Evolutionary conservation across 92 coral and sea anemone species (phyloP).

Genomic region (Umimayanthus chanpuru): DNA sequence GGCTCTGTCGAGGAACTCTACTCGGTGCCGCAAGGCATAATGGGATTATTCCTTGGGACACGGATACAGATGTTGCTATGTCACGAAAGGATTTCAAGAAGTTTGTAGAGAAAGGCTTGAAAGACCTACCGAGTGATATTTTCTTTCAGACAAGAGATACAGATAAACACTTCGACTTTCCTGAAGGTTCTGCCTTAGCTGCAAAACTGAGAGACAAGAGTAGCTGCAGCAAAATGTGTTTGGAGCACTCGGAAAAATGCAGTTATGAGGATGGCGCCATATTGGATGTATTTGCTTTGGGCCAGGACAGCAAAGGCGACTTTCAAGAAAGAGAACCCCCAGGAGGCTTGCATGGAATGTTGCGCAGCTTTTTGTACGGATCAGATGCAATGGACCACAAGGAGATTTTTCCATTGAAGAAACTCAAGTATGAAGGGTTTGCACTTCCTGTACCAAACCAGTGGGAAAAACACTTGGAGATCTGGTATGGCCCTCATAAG

Average conservation of each 20-base stretch:
- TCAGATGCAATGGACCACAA: conserved; percentile 27
- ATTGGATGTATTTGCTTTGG: conserved; percentile 62
- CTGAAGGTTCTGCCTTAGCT: conserved; percentile 48
- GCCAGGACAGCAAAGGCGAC: conserved; percentile 23
- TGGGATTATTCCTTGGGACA: conserved; percentile 86
- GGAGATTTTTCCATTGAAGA: conserved; percentile 61
- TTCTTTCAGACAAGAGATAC: conserved; percentile 73
- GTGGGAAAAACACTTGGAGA: conserved; percentile 56
- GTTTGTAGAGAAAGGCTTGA: conserved; percentile 59
- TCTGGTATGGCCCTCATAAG: conserved; percentile 42
- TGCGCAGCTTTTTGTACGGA: conserved; percentile 27
- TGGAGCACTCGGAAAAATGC: conserved; percentile 40
- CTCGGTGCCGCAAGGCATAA: conserved; percentile 81
- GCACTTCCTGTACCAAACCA: conserved; percentile 62
- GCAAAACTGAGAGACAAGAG: conserved; percentile 72
- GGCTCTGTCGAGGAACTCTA: conserved; percentile 71
- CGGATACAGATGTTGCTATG: conserved; percentile 65
- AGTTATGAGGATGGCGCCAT: conserved; percentile 74
- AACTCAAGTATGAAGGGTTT: conserved; percentile 73
- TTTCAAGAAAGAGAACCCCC: conserved; percentile 32
- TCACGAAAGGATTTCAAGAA: conserved; percentile 63
- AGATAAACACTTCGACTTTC: conserved; percentile 43
- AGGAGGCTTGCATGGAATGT: conserved; percentile 12
- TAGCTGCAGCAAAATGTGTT: conserved; percentile 73
- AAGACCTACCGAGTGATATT: conserved; percentile 65